These are phyloP conservation scores for Sciaenops ocellatus DNA, from an alignment of 2,797 vertebrate genomes.

Conservation along the genomic window DNA sequence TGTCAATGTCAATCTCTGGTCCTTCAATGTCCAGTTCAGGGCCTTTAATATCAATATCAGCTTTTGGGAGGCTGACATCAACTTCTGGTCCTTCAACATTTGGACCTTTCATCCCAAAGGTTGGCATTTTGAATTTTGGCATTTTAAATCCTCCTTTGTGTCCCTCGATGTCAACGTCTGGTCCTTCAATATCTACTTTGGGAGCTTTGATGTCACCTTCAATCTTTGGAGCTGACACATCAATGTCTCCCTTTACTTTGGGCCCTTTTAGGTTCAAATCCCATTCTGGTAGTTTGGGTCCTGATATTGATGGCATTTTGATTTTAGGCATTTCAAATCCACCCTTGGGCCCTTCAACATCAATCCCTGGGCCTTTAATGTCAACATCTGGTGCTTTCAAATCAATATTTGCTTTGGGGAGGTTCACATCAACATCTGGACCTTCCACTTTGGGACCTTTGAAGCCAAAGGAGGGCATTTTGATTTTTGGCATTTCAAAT, in stretches of 20 bases:
- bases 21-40: slow-evolving; percentile 4
- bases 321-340: slow-evolving; percentile 25
- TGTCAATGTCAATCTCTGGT: not conserved
- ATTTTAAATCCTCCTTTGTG: slow-evolving; percentile 75
- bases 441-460: slow-evolving; percentile 3
- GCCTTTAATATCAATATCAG: slow-evolving; percentile 22
- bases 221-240: not conserved
- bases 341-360: not conserved
- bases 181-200: slow-evolving; percentile 27
- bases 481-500: not conserved
- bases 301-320: slow-evolving; percentile 2
- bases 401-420: slow-evolving; percentile 17
- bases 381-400: not conserved
- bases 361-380: not conserved
- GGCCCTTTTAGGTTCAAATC: not conserved
- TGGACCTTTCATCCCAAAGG: slow-evolving; percentile 1
- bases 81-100: slow-evolving; percentile 25
- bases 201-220: slow-evolving; percentile 8
- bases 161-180: slow-evolving; percentile 19
- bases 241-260: not conserved
- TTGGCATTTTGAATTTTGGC: slow-evolving; percentile 83
- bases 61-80: slow-evolving; percentile 40
- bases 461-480: not conserved
- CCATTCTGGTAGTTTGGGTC: slow-evolving; percentile 14
- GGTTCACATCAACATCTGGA: slow-evolving; percentile 3